Conservation (phyloP, 2,113 vertebrate genomes). For the Tricholaema leucomelas region DNA sequence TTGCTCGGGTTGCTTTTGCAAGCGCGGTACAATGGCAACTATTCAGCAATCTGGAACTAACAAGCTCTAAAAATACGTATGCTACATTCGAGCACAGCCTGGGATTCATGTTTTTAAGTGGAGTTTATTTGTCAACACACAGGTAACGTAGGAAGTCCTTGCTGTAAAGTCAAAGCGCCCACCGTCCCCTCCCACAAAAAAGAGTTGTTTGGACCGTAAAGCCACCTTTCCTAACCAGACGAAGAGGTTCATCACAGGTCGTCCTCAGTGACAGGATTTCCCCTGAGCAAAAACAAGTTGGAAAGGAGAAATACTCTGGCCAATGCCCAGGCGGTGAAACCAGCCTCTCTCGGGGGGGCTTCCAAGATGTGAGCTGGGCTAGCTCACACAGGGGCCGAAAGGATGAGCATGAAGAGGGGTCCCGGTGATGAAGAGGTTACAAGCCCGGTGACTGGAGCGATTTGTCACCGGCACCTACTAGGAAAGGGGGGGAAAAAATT, state of each 20-base stretch:
- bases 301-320: background rate
- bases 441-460: background rate
- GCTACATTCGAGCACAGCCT: background rate
- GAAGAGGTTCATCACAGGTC: background rate
- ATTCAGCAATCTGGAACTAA: constrained; percentile 27
- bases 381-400: background rate
- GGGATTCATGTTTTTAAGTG: background rate
- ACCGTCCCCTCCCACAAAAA: background rate
- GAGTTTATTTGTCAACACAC: background rate
- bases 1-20: constrained; percentile 41
- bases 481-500: background rate
- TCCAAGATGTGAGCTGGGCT: background rate
- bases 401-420: background rate
- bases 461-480: constrained; percentile 10
- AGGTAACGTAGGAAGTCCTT: background rate
- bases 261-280: background rate
- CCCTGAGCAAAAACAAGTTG: background rate
- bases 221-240: background rate
- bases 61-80: constrained; percentile 40
- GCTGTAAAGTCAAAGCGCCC: background rate
- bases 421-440: background rate
- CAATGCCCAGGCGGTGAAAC: background rate
- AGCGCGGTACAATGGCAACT: constrained; percentile 39
- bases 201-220: background rate
- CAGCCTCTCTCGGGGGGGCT: accelerated